phyloP scores from a whole-genome alignment of 2,888 invertebrate species.

The Drosophila neonasuta region DNA sequence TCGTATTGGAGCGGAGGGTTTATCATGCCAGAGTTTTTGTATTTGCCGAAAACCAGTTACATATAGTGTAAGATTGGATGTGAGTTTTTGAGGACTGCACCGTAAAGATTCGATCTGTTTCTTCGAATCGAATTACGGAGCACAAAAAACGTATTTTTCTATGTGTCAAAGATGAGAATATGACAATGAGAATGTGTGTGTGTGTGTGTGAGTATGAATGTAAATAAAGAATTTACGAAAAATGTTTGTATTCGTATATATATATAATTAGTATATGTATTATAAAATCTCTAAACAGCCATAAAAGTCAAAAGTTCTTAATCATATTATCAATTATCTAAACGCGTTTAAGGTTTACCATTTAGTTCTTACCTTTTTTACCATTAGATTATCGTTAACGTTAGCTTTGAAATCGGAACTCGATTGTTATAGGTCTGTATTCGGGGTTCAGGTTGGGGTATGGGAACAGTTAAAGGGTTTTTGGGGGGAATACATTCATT shows the following conservation, averaged over 20 bases:
- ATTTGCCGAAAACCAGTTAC: conserved; percentile 24
- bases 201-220: conserved; percentile 3
- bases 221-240: conserved; percentile 57
- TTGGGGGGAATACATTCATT: conserved; percentile 38
- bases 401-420: conserved; percentile 64
- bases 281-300: conserved; percentile 79
- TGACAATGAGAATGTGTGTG: conserved; percentile 5
- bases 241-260: conserved; percentile 47
- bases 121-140: conserved; percentile 6
- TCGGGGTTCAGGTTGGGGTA: conserved; percentile 12
- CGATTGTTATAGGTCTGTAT: conserved; percentile 63
- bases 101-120: conserved; percentile 6
- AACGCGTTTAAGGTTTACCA: conserved; percentile 51
- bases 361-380: conserved; percentile 7
- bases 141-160: conserved; percentile 34
- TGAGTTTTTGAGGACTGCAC: conserved; percentile 14
- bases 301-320: conserved; percentile 79
- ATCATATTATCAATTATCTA: conserved; percentile 67
- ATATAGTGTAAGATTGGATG: conserved; percentile 11
- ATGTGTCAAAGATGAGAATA: conserved; percentile 30
- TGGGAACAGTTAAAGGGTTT: conserved; percentile 3
- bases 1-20: conserved; percentile 29
- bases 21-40: conserved; percentile 26
- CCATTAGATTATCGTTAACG: conserved; percentile 19
- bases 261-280: conserved; percentile 57